Percentiles rank a stretch among this genome's conserved stretches.
Conservation (phyloP, 2,113 vertebrate genomes). For the Neoarius graeffei region DNA sequence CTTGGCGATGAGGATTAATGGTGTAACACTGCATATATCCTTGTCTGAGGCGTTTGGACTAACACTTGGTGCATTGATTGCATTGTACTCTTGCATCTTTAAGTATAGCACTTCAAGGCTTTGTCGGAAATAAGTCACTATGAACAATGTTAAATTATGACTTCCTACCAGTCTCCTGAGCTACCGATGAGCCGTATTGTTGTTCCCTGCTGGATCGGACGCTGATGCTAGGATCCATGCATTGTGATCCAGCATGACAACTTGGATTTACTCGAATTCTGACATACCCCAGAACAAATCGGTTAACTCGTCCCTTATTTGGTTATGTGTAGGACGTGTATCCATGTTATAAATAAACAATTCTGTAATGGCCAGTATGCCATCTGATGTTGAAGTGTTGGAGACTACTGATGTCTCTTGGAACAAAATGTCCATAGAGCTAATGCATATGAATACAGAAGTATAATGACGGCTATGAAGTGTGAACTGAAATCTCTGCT, state of each 20-base stretch:
- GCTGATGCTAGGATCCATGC: background rate
- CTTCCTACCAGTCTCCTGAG: background rate
- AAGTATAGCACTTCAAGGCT: constrained; percentile 25
- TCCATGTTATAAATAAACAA: background rate
- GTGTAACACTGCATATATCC: constrained; percentile 39
- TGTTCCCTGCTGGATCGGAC: background rate
- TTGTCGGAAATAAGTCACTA: constrained; percentile 26
- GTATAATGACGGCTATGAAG: constrained; percentile 11
- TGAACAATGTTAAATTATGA: background rate
- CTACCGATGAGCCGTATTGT: background rate
- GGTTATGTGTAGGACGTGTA: background rate
- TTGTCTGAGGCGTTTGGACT: constrained; percentile 9
- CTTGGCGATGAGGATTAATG: constrained; percentile 34
- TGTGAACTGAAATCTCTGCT: constrained; percentile 23
- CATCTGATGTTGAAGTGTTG: background rate
- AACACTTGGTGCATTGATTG: background rate
- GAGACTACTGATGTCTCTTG: constrained; percentile 4
- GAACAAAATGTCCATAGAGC: background rate
- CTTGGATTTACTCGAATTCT: background rate
- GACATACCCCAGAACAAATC: background rate
- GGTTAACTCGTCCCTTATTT: background rate
- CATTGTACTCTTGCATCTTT: constrained; percentile 4
- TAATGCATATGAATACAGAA: background rate
- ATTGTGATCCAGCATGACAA: background rate
- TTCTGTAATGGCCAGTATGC: constrained; percentile 12